phyloP scores from a whole-genome alignment of 2,113 vertebrate species.

The Passerina amoena region DNA sequence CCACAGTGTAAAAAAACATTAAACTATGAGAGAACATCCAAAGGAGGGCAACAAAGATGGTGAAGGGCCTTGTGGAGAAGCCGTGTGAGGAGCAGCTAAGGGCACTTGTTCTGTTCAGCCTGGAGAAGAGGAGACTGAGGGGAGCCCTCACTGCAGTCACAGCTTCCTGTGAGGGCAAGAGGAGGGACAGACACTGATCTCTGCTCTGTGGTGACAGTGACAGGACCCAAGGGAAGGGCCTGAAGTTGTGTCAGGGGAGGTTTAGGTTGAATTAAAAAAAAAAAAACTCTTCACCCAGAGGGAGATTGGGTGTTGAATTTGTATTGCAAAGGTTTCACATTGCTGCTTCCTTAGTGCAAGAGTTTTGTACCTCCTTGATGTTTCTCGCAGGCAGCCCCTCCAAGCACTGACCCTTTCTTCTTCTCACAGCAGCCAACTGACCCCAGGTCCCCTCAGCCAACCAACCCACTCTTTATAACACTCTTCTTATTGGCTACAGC shows the following conservation, averaged over 20 bases:
- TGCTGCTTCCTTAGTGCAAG: no score
- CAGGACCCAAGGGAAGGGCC: accelerated
- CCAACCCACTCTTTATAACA: no score
- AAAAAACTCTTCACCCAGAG: neutral
- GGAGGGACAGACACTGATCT: neutral
- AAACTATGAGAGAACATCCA: neutral
- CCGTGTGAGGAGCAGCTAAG: accelerated
- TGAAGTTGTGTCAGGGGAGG: neutral
- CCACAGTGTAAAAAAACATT: neutral
- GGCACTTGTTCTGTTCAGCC: accelerated
- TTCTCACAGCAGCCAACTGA: no score
- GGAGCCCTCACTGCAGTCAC: accelerated
- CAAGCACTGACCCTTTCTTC: no score
- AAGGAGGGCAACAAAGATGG: neutral
- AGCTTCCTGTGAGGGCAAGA: neutral
- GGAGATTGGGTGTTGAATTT: neutral
- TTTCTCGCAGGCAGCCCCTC: no score
- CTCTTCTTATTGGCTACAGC: no score
- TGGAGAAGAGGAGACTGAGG: neutral
- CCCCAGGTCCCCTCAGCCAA: no score
- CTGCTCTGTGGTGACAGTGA: neutral
- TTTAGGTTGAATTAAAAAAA: neutral
- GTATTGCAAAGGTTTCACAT: no score
- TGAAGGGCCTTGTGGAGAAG: neutral
- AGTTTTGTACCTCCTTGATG: no score